Evolutionary conservation across 2,888 invertebrate genomes (phyloP).

Genomic region (Syrista parreyssii): DNA sequence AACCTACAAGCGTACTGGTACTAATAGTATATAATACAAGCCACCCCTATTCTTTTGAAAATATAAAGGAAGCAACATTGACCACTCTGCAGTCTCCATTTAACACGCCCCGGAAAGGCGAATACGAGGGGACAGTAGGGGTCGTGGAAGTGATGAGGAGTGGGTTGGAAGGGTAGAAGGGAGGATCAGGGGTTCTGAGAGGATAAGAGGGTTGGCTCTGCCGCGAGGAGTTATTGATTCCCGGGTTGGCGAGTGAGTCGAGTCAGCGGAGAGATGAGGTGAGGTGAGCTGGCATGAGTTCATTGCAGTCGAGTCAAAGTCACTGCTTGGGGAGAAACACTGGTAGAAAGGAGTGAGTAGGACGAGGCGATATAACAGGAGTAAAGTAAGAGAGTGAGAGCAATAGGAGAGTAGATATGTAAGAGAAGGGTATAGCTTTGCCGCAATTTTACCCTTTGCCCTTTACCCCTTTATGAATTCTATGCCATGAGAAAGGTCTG

Average conservation of each 20-base stretch:
- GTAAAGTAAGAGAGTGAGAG: background rate
- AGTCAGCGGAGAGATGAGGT: constrained; percentile 29
- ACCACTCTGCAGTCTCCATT: constrained; percentile 5
- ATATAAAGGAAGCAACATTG: constrained; percentile 1
- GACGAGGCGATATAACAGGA: constrained; percentile 10
- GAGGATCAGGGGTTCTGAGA: background rate
- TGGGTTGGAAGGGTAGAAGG: background rate
- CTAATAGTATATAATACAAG: background rate
- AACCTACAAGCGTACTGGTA: background rate
- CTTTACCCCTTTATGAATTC: constrained; percentile 37
- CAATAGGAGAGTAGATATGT: background rate
- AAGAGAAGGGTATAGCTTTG: background rate
- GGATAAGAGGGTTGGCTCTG: constrained; percentile 35
- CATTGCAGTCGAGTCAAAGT: constrained; percentile 31
- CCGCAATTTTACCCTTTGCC: constrained; percentile 35
- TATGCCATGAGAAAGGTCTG: constrained; percentile 28
- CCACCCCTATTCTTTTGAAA: background rate
- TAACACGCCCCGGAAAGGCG: constrained; percentile 6
- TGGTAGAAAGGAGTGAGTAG: background rate
- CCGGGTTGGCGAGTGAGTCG: constrained; percentile 42
- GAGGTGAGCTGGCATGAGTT: constrained; percentile 30
- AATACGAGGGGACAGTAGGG: background rate
- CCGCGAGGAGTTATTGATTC: constrained; percentile 65
- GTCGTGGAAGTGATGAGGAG: background rate
- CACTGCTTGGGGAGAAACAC: constrained; percentile 2